Percentiles rank a stretch among this genome's conserved stretches.
Conservation (phyloP, 2,797 vertebrate genomes). For the Nyctibius grandis region DNA sequence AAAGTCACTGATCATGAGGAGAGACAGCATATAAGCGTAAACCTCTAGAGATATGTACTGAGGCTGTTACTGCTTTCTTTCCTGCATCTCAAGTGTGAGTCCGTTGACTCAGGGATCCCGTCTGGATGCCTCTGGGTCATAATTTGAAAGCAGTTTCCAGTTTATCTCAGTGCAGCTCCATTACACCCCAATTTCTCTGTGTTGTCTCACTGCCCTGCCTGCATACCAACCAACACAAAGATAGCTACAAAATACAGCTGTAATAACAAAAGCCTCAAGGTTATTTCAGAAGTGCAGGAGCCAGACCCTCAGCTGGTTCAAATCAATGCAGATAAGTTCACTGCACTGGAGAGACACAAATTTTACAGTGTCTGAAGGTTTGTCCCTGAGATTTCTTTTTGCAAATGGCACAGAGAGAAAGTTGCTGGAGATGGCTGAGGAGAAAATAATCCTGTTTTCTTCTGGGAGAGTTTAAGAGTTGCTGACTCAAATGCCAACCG, state of each 20-base stretch:
- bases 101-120: neutral
- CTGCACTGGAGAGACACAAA: neutral
- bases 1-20: neutral
- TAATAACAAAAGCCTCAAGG: neutral
- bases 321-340: neutral
- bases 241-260: neutral
- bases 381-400: neutral
- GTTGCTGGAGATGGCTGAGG: neutral
- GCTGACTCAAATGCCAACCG: constrained; percentile 3
- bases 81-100: neutral
- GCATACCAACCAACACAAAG: neutral
- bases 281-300: constrained; percentile 3
- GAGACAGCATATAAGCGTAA: neutral
- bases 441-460: constrained; percentile 1
- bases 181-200: neutral
- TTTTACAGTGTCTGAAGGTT: neutral
- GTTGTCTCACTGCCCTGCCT: neutral
- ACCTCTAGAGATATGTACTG: neutral
- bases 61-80: neutral
- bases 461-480: neutral
- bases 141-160: neutral
- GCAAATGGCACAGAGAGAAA: neutral
- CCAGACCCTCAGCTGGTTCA: neutral
- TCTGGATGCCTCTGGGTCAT: neutral
- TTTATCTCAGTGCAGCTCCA: neutral